phyloP scores from a whole-genome alignment of 2,797 vertebrate species.

The Pachyuromys duprasi region DNA sequence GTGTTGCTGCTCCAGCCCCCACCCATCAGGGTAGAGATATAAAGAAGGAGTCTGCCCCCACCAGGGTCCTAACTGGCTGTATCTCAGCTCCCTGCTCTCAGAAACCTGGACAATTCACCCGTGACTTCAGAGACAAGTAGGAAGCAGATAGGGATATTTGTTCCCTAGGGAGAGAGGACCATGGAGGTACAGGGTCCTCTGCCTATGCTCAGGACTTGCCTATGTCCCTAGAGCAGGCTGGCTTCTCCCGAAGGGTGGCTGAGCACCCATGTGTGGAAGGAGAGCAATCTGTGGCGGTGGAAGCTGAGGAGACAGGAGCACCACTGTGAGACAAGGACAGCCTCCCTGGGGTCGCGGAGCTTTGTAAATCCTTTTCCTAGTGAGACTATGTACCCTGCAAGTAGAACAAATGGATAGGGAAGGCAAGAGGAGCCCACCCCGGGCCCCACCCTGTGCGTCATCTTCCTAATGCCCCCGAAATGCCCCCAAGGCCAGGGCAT shows the following conservation, averaged over 20 bases:
- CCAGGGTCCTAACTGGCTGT: background rate
- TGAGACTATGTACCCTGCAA: background rate
- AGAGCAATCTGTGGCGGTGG: background rate
- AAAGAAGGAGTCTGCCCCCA: background rate
- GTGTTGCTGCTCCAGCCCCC: background rate
- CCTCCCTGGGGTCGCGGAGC: background rate
- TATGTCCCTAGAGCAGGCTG: background rate
- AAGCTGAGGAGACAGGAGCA: background rate
- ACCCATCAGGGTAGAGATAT: background rate
- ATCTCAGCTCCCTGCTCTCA: background rate
- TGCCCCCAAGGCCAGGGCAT: background rate
- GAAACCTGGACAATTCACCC: background rate
- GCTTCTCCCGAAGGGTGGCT: background rate
- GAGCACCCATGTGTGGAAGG: background rate
- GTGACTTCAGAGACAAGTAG: background rate
- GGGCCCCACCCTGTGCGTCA: rapidly evolving
- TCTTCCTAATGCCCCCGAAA: background rate
- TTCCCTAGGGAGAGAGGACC: background rate
- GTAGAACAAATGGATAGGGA: background rate
- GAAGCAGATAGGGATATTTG: background rate
- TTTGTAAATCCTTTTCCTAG: background rate
- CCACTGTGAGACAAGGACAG: background rate
- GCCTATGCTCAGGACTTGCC: background rate
- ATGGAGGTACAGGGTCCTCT: background rate
- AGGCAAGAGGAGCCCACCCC: background rate